Evolutionary conservation across 2,797 vertebrate species (phyloP).

Genomic region (Pangasius larnaudii): DNA sequence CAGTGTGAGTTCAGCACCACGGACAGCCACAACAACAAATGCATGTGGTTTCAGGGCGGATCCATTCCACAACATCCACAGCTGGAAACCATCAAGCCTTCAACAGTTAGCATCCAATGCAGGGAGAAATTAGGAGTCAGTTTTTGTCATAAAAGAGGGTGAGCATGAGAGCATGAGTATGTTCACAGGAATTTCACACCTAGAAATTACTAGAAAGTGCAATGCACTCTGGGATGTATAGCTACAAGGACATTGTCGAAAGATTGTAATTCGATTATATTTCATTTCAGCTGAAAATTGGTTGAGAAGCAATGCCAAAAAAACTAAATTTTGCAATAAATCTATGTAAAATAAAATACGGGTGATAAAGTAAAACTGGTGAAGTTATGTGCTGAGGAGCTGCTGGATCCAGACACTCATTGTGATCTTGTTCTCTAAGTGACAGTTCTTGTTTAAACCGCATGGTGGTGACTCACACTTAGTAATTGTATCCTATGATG

Average conservation of each 20-base stretch:
- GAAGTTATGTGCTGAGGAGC: background rate
- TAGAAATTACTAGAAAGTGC: background rate
- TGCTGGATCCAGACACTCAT: background rate
- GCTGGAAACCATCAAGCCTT: background rate
- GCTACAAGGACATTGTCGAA: background rate
- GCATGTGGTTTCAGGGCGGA: background rate
- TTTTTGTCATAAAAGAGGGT: background rate
- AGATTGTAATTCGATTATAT: background rate
- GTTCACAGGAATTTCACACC: background rate
- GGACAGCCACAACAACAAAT: constrained; percentile 22
- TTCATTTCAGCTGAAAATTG: background rate
- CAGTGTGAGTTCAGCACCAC: background rate
- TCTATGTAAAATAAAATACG: background rate
- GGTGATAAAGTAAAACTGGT: background rate
- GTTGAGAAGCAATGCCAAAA: no score
- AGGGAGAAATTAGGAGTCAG: background rate
- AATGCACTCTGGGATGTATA: background rate
- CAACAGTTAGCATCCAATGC: background rate
- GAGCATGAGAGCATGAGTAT: background rate
- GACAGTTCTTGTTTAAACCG: constrained; percentile 11
- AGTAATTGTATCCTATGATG: background rate
- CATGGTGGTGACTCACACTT: constrained; percentile 12
- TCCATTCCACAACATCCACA: background rate
- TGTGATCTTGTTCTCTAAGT: background rate
- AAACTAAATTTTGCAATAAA: background rate